A percentile compares a stretch with the other conserved stretches of the same genome.
These are phyloP conservation scores for Alviniconcha marisindica DNA, from an alignment of 1,140 invertebrate genomes.

Conservation along the genomic window DNA sequence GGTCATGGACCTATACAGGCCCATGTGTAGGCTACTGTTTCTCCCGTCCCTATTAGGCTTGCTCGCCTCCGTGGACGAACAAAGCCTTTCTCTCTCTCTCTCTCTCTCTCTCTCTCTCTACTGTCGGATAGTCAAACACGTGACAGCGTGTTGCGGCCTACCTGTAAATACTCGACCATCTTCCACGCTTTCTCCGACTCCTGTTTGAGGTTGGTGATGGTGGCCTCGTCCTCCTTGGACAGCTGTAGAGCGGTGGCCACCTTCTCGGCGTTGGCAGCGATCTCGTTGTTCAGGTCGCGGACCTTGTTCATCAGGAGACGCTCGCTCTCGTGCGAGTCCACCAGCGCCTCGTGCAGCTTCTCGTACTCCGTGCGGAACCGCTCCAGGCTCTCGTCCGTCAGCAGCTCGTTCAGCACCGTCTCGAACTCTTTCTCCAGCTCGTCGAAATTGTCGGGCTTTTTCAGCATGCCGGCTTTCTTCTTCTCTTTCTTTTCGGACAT, in stretches of 20 bases:
- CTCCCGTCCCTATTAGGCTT: too few species aligned
- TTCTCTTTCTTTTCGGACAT: slow-evolving; percentile 18
- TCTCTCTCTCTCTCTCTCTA: too few species aligned
- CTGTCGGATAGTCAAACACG: too few species aligned
- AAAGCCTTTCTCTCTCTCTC: too few species aligned
- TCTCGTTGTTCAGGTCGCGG: slow-evolving; percentile 8
- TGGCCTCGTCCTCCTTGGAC: slow-evolving; percentile 21
- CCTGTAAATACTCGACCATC: slow-evolving; percentile 7
- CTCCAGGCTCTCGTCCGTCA: slow-evolving; percentile 17
- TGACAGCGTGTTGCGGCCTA: too few species aligned
- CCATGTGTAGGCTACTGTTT: too few species aligned
- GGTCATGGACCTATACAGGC: too few species aligned
- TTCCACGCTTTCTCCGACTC: slow-evolving; percentile 33
- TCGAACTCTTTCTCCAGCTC: slow-evolving; percentile 35
- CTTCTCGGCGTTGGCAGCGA: slow-evolving; percentile 15
- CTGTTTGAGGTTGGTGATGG: neutral
- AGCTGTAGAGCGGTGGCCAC: neutral
- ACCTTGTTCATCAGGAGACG: slow-evolving; percentile 22
- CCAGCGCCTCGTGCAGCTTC: slow-evolving; percentile 27
- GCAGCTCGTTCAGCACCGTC: slow-evolving; percentile 12
- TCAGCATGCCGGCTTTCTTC: neutral
- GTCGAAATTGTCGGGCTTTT: slow-evolving; percentile 11
- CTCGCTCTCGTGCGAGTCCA: slow-evolving; percentile 33
- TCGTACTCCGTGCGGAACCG: slow-evolving; percentile 19
- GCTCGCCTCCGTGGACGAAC: too few species aligned